Evolutionary conservation across 1,140 invertebrate species (phyloP).

Genomic region (Brachionus koreanus): DNA sequence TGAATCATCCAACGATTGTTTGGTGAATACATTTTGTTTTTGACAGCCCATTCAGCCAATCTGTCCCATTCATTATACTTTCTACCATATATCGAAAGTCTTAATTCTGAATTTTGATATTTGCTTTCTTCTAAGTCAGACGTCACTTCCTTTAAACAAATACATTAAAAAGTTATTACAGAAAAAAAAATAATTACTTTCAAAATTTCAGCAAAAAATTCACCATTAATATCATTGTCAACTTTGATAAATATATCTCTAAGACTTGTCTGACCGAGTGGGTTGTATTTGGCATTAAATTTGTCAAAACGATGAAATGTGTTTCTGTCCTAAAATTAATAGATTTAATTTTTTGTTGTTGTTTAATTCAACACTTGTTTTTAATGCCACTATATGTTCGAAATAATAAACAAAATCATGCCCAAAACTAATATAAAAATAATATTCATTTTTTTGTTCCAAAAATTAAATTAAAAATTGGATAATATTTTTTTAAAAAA

Average conservation of each 20-base stretch:
- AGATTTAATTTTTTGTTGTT: background rate
- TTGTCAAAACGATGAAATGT: conserved; percentile 99
- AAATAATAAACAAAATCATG: background rate
- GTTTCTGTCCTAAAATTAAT: conserved; percentile 75
- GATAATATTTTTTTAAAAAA: background rate
- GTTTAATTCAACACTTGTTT: background rate
- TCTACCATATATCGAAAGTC: conserved; percentile 97
- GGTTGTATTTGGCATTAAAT: conserved; percentile 99
- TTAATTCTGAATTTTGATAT: conserved; percentile 92
- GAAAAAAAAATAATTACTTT: conserved; percentile 67
- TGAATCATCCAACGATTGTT: conserved; percentile 96
- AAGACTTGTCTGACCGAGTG: conserved; percentile 89
- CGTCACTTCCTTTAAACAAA: conserved; percentile 70
- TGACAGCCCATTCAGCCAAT: conserved; percentile 69
- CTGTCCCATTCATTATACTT: conserved; percentile 90
- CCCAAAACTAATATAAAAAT: background rate
- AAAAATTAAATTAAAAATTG: background rate
- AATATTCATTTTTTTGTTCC: background rate
- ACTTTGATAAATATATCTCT: conserved; percentile 98
- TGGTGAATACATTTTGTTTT: conserved; percentile 74
- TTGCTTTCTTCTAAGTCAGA: conserved; percentile 97
- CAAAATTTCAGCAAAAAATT: conserved; percentile 94
- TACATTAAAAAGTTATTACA: background rate
- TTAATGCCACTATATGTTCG: background rate
- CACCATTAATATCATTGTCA: conserved; percentile 91